Evolutionary conservation across 2,888 invertebrate genomes (phyloP).

Genomic region (Heterodera filipjevi): DNA sequence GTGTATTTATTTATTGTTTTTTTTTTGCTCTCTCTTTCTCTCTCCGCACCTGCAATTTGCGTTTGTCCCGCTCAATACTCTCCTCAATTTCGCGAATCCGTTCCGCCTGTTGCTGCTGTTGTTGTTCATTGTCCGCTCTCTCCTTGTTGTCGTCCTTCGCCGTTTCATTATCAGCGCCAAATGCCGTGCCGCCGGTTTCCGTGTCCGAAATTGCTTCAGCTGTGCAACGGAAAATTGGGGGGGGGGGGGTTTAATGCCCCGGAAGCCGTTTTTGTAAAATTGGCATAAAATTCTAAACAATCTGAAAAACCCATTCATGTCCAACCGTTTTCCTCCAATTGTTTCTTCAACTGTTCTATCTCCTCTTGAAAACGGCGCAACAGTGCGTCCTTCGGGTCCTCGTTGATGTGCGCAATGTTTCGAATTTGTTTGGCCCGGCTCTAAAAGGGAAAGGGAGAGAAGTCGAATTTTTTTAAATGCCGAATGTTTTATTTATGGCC

Average conservation of each 20-base stretch:
- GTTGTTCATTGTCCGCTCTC: slow-evolving; percentile 29
- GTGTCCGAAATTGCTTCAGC: slow-evolving; percentile 16
- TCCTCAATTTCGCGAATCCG: slow-evolving; percentile 3
- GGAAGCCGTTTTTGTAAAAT: too few species aligned
- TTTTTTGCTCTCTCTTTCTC: not conserved
- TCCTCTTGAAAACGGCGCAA: slow-evolving; percentile 93
- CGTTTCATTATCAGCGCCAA: not conserved
- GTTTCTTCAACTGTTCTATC: slow-evolving; percentile 86
- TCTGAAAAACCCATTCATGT: not conserved
- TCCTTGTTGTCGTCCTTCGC: not conserved
- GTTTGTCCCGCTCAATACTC: slow-evolving; percentile 4
- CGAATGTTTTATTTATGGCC: too few species aligned
- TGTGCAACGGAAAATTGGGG: not conserved
- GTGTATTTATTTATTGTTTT: too few species aligned
- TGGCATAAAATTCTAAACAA: too few species aligned
- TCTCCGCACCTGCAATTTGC: slow-evolving; percentile 15
- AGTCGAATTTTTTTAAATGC: not conserved
- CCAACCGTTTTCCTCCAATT: slow-evolving; percentile 72
- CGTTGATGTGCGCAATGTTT: slow-evolving; percentile 92
- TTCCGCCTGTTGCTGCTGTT: slow-evolving; percentile 57
- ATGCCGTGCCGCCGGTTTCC: not conserved
- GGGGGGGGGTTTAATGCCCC: too few species aligned
- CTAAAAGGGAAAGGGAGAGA: not conserved
- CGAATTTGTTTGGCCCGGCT: slow-evolving; percentile 96
- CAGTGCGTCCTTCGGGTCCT: slow-evolving; percentile 94